A percentile compares a stretch with the other conserved stretches of the same genome.
These are phyloP conservation scores for Ornithoptera alexandrae DNA, from an alignment of 2,888 invertebrate genomes.

Conservation along the genomic window DNA sequence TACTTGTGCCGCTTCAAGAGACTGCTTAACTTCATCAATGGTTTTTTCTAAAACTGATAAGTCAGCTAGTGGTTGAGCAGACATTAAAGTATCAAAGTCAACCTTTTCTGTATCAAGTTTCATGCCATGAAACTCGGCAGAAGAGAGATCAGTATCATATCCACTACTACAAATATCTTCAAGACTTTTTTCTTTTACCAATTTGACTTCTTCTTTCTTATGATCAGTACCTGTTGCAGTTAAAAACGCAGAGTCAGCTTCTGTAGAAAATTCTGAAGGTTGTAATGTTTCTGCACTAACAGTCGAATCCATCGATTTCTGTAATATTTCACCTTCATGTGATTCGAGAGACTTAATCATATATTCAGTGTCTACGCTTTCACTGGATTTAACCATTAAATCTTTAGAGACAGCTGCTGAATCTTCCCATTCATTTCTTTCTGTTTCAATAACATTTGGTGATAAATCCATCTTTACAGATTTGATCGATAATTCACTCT, in stretches of 20 bases:
- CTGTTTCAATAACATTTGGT: conserved; percentile 60
- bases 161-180: conserved; percentile 87
- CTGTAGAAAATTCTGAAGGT: conserved; percentile 74
- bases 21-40: conserved; percentile 85
- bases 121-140: conserved; percentile 80
- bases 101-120: conserved; percentile 77
- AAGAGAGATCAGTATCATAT: conserved; percentile 82
- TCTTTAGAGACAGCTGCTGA: conserved; percentile 69
- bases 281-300: conserved; percentile 76
- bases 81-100: conserved; percentile 74
- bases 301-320: conserved; percentile 77
- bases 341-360: conserved; percentile 77
- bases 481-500: conserved; percentile 50
- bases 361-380: conserved; percentile 74
- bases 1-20: conserved; percentile 84
- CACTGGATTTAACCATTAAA: conserved; percentile 75
- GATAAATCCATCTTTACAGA: conserved; percentile 64
- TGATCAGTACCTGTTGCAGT: conserved; percentile 74
- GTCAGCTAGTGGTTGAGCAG: conserved; percentile 73
- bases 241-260: conserved; percentile 74
- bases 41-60: conserved; percentile 83
- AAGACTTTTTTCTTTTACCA: conserved; percentile 73
- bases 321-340: conserved; percentile 74
- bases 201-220: conserved; percentile 68
- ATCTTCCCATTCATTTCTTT: conserved; percentile 54